Percentiles rank a stretch among this genome's conserved stretches.
Evolutionary conservation across 2,888 invertebrate genomes (phyloP).

Genomic region (Drosophila emarginata): DNA sequence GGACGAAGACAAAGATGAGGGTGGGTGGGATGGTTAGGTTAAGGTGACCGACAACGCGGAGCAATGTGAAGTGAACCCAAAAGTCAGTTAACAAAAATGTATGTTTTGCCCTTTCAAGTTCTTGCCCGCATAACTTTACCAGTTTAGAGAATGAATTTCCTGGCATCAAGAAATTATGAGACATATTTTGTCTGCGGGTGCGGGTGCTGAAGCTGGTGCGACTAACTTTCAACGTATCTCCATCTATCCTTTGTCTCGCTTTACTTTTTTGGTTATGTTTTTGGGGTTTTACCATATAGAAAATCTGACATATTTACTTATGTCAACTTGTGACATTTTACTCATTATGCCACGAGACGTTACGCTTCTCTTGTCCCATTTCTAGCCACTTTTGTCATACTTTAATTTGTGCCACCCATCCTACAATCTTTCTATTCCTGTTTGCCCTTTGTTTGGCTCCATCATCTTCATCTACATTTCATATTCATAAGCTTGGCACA

Average conservation of each 20-base stretch:
- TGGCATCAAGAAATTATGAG: slow-evolving; percentile 60
- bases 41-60: background rate
- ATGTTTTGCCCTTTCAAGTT: slow-evolving; percentile 52
- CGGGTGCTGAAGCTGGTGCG: slow-evolving; percentile 21
- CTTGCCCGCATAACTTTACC: slow-evolving; percentile 56
- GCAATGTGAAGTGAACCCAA: slow-evolving; percentile 24
- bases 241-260: background rate
- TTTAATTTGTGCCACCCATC: slow-evolving; percentile 48
- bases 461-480: slow-evolving; percentile 45
- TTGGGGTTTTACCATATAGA: slow-evolving; percentile 51
- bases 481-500: slow-evolving; percentile 72
- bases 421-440: background rate
- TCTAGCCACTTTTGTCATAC: slow-evolving; percentile 26
- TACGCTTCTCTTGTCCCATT: background rate
- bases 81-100: slow-evolving; percentile 44
- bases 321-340: slow-evolving; percentile 79
- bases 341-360: slow-evolving; percentile 58
- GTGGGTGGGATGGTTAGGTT: background rate
- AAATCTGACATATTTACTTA: slow-evolving; percentile 80
- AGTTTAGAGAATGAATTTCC: slow-evolving; percentile 17
- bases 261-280: background rate
- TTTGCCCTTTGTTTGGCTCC: background rate
- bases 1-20: background rate
- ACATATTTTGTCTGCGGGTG: slow-evolving; percentile 59
- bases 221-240: background rate